phyloP scores from a whole-genome alignment of 2,113 vertebrate species.

The Drymodes brunneopygia region DNA sequence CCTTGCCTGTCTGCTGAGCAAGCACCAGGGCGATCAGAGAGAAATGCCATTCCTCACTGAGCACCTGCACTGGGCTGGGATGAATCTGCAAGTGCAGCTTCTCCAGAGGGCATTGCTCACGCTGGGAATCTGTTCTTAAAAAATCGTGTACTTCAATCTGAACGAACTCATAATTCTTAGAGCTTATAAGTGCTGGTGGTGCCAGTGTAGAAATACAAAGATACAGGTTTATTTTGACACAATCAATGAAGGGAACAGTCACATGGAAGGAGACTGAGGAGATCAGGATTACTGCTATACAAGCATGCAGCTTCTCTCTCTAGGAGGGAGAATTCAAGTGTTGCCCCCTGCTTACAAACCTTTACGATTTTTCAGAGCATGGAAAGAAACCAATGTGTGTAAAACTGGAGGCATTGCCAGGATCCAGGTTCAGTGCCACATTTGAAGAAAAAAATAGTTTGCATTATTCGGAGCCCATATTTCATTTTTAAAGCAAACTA shows the following conservation, averaged over 20 bases:
- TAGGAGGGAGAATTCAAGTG: neutral
- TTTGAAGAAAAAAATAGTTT: neutral
- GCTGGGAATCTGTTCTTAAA: neutral
- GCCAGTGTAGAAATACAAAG: fast-evolving
- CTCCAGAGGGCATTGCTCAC: neutral
- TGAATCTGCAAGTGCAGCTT: neutral
- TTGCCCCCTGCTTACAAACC: neutral
- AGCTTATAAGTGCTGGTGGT: neutral
- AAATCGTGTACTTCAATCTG: neutral
- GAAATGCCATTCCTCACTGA: neutral
- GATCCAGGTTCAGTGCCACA: neutral
- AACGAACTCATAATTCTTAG: neutral
- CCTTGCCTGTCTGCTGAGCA: neutral
- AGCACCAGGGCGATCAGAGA: neutral
- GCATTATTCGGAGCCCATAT: neutral
- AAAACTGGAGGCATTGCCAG: neutral
- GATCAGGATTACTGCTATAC: neutral
- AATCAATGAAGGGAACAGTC: neutral
- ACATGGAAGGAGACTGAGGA: neutral
- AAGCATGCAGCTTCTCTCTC: neutral
- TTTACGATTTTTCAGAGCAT: neutral
- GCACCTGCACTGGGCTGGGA: neutral
- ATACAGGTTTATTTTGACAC: neutral
- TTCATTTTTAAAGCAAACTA: neutral
- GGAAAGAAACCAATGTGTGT: neutral